phyloP scores from a whole-genome alignment of 2,888 invertebrate species.

The Erebia aethiops region DNA sequence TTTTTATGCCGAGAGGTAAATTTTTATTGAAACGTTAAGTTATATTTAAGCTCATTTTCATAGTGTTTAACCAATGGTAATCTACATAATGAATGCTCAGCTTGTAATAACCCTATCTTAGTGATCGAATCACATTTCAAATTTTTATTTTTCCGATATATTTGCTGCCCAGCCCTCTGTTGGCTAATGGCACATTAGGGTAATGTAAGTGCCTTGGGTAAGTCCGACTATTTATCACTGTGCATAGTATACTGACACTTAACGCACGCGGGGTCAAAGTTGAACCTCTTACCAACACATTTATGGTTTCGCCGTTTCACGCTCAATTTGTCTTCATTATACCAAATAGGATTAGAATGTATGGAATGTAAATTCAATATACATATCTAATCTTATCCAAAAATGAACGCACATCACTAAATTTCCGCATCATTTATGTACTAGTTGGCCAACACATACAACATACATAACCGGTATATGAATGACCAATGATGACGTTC shows the following conservation, averaged over 20 bases:
- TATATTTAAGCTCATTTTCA: background rate
- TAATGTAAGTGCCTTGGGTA: constrained; percentile 22
- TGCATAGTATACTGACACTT: constrained; percentile 14
- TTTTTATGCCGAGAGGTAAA: too few relatives aligned
- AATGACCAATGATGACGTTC: too few relatives aligned
- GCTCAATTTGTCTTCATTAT: constrained; percentile 55
- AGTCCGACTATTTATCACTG: constrained; percentile 31
- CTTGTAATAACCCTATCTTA: background rate
- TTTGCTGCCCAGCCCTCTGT: background rate
- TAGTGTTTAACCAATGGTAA: too few relatives aligned
- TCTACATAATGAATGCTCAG: background rate
- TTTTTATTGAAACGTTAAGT: background rate
- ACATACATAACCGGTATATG: too few relatives aligned
- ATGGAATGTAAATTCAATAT: constrained; percentile 7
- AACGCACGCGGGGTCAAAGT: constrained; percentile 14
- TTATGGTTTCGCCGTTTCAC: constrained; percentile 40
- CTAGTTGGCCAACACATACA: too few relatives aligned
- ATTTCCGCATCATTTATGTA: too few relatives aligned
- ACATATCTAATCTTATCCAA: too few relatives aligned
- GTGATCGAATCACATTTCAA: background rate
- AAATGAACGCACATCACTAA: too few relatives aligned
- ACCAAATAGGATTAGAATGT: constrained; percentile 41
- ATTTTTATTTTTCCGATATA: background rate
- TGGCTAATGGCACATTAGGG: constrained; percentile 26
- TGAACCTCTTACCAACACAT: constrained; percentile 26